These are phyloP conservation scores for Pseudochirops corinnae DNA, from an alignment of 2,797 vertebrate species.

Conservation along the genomic window DNA sequence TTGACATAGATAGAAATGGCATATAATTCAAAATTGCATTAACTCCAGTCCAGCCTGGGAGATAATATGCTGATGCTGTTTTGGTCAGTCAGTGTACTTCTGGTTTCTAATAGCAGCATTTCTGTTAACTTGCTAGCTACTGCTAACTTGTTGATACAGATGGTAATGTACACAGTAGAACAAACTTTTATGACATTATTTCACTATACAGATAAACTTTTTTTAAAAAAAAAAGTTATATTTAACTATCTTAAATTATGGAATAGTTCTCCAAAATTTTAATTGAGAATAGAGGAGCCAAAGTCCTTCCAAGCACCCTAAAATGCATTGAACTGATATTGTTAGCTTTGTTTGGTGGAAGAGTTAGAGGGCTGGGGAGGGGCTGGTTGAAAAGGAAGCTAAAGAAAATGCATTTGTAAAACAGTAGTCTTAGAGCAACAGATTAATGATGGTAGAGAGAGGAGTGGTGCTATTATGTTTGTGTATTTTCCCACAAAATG, in stretches of 20 bases:
- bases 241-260: constrained; percentile 74
- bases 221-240: constrained; percentile 54
- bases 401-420: constrained; percentile 83
- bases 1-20: constrained; percentile 1
- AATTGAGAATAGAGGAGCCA: constrained; percentile 78
- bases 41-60: constrained; percentile 35
- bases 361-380: constrained; percentile 26
- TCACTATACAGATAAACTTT: constrained; percentile 79
- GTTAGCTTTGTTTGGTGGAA: constrained; percentile 60
- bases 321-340: constrained; percentile 56
- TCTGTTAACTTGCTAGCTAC: constrained; percentile 63
- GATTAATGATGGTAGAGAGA: constrained; percentile 78
- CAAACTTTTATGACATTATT: constrained; percentile 74
- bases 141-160: constrained; percentile 60
- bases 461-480: constrained; percentile 85
- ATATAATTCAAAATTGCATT: neutral
- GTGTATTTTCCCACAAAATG: constrained; percentile 84
- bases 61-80: constrained; percentile 66
- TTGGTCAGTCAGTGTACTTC: constrained; percentile 77
- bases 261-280: constrained; percentile 79
- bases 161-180: constrained; percentile 78
- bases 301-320: constrained; percentile 60
- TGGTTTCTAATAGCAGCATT: constrained; percentile 71
- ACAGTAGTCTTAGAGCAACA: constrained; percentile 85
- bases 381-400: constrained; percentile 73